Evolutionary conservation across 2,888 invertebrate genomes (phyloP), one percentile per base, ranked within the genome.

Genomic region (Brachyptera putata): DNA sequence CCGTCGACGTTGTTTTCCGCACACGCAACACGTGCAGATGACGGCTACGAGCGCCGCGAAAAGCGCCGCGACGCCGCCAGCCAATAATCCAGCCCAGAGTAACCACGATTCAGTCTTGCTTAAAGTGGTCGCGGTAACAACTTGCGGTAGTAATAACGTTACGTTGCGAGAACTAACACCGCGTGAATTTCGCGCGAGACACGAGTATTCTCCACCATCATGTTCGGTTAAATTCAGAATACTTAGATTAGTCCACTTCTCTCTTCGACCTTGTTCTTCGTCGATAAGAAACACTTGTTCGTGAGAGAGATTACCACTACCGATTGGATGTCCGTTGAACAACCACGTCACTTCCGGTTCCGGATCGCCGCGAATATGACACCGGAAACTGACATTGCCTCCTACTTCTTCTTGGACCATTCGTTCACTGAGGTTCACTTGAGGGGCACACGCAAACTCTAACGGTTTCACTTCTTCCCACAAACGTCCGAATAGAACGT

Each of bases 201-300:
- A 95, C 58, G 87, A 84, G 77, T 93, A 94, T 67, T 90, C 87
- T 1, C 93, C 93, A 1, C 90, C 86, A 71, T 92, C 89, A 50
- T 84, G 80, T 69, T 87, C 89, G 66, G 87, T 89, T 66, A 91
- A 86, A 73, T 92, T 90, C 67, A 82, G 84, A 64, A 94, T 84
- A 60, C 90, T 91, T 63, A 94, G 79, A 71, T 91, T 91, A 68
- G 85, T 85, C 90, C 91, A 91, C 71, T 81, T 79, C 72, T 81
- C 68, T 56, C 21, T 65, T 22, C 60, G 41, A 13, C 56, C 56
- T 48, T 61, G 57, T 41, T 63, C 61, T 55, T 65, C 63, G 36
- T 59, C 61, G 30, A 67, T 60, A 9, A 63, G 18, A 50, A 62
- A 64, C 24, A 65, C 36, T 26, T 62, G 63, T 26, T 65, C 66